Conservation (phyloP, 2,888 invertebrate genomes). For the Saturnia pavonia region DNA sequence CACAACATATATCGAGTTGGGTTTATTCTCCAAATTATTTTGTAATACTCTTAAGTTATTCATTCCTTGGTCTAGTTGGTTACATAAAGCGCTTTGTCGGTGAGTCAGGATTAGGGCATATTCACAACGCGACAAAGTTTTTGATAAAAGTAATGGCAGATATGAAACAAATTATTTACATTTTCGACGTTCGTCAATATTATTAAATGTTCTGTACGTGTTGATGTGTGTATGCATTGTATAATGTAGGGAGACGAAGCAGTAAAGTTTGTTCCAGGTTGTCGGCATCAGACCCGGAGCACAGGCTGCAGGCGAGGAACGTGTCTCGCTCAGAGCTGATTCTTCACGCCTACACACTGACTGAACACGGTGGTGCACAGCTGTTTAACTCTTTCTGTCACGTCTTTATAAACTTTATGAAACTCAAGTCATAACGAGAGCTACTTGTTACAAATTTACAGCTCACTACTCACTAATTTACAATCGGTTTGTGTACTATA, state of each 20-base stretch:
- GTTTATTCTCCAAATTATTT: neutral
- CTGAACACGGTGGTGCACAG: slow-evolving; percentile 42
- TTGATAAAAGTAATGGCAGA: neutral
- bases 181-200: neutral
- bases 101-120: too few species aligned
- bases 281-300: slow-evolving; percentile 47
- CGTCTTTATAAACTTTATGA: neutral
- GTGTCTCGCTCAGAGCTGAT: slow-evolving; percentile 48
- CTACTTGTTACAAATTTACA: too few species aligned
- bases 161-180: neutral
- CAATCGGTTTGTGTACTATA: too few species aligned
- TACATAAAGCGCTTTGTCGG: neutral
- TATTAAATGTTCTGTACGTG: neutral
- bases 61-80: neutral
- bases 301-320: slow-evolving; percentile 51
- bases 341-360: slow-evolving; percentile 47
- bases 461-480: too few species aligned
- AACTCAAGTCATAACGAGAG: too few species aligned
- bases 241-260: neutral
- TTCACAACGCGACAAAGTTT: too few species aligned
- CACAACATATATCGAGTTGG: neutral
- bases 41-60: neutral
- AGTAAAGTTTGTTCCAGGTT: slow-evolving; percentile 42
- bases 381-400: too few species aligned
- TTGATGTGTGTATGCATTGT: neutral